Percentiles rank a stretch among this genome's conserved stretches.
Evolutionary conservation across 2,113 vertebrate species (phyloP).

Genomic region (Jaculus jaculus): DNA sequence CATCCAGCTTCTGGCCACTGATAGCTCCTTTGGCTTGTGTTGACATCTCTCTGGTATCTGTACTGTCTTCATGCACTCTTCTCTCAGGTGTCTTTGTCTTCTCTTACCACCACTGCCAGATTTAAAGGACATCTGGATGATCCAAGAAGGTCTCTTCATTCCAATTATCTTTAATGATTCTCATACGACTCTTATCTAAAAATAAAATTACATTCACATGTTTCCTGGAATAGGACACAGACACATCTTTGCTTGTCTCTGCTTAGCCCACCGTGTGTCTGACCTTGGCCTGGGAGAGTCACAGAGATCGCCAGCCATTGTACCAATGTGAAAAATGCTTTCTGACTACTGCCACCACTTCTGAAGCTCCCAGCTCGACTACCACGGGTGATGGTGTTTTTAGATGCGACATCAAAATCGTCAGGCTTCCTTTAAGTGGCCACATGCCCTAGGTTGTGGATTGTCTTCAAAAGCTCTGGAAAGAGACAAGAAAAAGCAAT

Average conservation of each 20-base stretch:
- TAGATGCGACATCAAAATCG: background rate
- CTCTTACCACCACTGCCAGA: background rate
- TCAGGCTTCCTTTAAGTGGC: background rate
- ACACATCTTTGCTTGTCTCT: too few species aligned
- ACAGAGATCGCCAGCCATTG: background rate
- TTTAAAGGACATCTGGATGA: background rate
- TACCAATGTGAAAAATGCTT: background rate
- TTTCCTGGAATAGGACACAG: background rate
- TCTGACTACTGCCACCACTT: background rate
- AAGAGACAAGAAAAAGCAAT: constrained; percentile 9
- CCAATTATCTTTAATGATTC: background rate
- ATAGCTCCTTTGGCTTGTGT: background rate
- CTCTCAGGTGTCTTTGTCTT: background rate
- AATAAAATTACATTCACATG: background rate
- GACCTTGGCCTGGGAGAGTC: background rate
- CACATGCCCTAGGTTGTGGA: background rate
- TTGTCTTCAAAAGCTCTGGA: background rate
- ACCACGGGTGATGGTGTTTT: background rate
- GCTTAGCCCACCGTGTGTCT: background rate
- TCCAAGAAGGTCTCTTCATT: background rate
- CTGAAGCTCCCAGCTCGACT: background rate
- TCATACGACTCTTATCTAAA: background rate
- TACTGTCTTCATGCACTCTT: background rate
- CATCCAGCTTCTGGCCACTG: background rate
- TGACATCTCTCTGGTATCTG: background rate